Percentiles rank a stretch among this genome's conserved stretches.
phyloP scores from a whole-genome alignment of 2,888 invertebrate species.

The Brenthis daphne region DNA sequence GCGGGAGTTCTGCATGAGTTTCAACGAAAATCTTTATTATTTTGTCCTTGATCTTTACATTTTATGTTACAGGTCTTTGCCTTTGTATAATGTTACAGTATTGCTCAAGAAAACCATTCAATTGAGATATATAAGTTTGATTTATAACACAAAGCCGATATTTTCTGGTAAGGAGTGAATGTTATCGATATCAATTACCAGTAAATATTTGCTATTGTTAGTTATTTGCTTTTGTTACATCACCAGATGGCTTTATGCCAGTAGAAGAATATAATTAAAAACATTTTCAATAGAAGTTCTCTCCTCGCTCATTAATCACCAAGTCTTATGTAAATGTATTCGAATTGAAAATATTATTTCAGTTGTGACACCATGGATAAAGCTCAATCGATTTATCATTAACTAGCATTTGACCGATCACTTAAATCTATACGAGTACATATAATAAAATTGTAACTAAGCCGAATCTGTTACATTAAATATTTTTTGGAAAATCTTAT shows the following conservation, averaged over 20 bases:
- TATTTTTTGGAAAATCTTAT: too few relatives aligned
- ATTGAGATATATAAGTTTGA: too few relatives aligned
- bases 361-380: too few relatives aligned
- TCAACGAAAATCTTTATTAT: constrained; percentile 13
- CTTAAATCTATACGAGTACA: background rate
- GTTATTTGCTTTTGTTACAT: background rate
- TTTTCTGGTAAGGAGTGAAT: too few relatives aligned
- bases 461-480: too few relatives aligned
- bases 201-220: background rate
- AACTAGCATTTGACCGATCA: background rate
- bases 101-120: too few relatives aligned
- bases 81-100: too few relatives aligned
- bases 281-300: background rate
- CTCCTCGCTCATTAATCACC: background rate
- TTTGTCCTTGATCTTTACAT: constrained; percentile 13
- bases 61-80: constrained; percentile 1
- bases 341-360: too few relatives aligned
- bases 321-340: background rate
- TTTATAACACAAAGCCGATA: too few relatives aligned
- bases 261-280: background rate
- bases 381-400: too few relatives aligned
- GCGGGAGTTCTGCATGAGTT: constrained; percentile 16
- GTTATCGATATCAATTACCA: background rate
- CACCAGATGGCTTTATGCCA: background rate
- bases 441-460: too few relatives aligned